phyloP scores from a whole-genome alignment of 2,797 vertebrate species.

The Sciurus carolinensis region DNA sequence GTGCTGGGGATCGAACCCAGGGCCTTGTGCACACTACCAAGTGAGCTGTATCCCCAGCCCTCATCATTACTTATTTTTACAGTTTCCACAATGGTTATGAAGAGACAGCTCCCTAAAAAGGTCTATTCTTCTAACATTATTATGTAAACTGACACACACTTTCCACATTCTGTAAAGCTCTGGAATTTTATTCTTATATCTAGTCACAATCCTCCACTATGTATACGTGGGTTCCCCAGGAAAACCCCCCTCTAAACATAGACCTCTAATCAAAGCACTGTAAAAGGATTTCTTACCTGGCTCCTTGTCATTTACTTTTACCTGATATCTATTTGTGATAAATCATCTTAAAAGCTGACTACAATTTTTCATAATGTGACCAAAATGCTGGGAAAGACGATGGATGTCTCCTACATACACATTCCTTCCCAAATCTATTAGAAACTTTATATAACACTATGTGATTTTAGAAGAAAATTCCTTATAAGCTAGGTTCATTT shows the following conservation, averaged over 20 bases:
- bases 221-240: neutral
- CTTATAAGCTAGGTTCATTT: neutral
- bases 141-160: neutral
- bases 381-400: neutral
- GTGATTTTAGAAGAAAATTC: slow-evolving; percentile 17
- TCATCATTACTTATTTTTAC: neutral
- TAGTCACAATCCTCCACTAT: neutral
- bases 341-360: slow-evolving; percentile 4
- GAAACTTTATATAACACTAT: neutral
- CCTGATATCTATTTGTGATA: neutral
- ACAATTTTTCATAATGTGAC: neutral
- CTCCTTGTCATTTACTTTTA: neutral
- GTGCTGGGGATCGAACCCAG: too few relatives aligned
- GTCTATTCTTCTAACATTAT: neutral
- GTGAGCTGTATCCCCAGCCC: too few relatives aligned
- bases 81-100: slow-evolving; percentile 57
- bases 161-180: slow-evolving; percentile 6
- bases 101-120: neutral
- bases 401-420: neutral
- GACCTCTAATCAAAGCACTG: neutral
- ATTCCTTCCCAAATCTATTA: neutral
- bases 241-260: slow-evolving; percentile 9
- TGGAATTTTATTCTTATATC: neutral
- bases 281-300: neutral
- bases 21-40: too few relatives aligned